phyloP scores from a whole-genome alignment of 2,113 vertebrate species.

The Anoura caudifer region DNA sequence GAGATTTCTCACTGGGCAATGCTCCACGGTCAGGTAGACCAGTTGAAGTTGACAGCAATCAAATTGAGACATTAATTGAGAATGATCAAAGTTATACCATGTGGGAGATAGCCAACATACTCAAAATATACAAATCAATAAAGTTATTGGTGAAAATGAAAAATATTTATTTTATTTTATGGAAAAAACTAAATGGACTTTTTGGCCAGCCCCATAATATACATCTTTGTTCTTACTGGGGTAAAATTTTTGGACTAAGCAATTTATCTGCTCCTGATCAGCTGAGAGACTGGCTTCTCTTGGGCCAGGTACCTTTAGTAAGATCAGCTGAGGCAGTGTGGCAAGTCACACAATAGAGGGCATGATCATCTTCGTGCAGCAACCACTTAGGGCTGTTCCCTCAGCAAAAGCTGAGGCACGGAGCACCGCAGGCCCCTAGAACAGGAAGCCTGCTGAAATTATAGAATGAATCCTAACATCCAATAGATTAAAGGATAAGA shows the following conservation, averaged over 20 bases:
- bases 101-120: too few relatives aligned
- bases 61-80: too few relatives aligned
- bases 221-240: neutral
- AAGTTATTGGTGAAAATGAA: too few relatives aligned
- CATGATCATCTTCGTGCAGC: neutral
- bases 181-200: too few relatives aligned
- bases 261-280: neutral
- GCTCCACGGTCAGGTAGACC: too few relatives aligned
- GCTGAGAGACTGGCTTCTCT: neutral
- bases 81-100: too few relatives aligned
- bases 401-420: neutral
- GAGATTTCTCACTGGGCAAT: too few relatives aligned
- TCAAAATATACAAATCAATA: too few relatives aligned
- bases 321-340: neutral
- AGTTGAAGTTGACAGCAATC: too few relatives aligned
- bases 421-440: neutral
- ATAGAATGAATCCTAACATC: neutral
- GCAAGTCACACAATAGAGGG: neutral
- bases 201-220: too few relatives aligned
- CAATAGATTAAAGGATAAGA: neutral
- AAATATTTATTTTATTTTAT: too few relatives aligned
- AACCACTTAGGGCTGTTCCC: neutral
- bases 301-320: neutral
- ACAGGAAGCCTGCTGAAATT: neutral
- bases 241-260: neutral